Conservation (phyloP, 2,888 invertebrate genomes). For the Dasysyrphus tricinctus region DNA sequence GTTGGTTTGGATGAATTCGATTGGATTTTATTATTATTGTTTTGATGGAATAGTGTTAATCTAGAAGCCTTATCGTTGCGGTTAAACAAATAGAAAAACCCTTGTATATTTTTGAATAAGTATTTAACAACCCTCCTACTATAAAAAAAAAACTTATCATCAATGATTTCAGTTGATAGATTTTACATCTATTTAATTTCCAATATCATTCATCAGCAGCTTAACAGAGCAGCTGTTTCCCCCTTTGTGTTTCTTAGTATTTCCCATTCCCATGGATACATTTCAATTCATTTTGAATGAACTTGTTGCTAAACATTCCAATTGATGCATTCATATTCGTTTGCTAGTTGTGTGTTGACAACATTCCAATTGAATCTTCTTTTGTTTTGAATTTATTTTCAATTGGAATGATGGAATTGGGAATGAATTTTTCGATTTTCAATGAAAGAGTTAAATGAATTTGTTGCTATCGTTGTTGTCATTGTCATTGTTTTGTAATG, state of each 20-base stretch:
- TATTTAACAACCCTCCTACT: not conserved
- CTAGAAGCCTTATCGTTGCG: not conserved
- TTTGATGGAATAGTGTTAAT: not conserved
- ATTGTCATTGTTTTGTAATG: not conserved
- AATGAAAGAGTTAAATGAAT: not conserved
- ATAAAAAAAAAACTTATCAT: not conserved
- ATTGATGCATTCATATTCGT: not conserved
- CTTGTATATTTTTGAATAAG: not conserved
- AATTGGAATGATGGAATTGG: not conserved
- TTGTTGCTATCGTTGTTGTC: not conserved
- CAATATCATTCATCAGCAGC: not conserved
- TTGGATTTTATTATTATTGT: slow-evolving; percentile 40
- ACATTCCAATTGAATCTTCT: slow-evolving; percentile 15
- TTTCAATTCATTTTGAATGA: slow-evolving; percentile 56
- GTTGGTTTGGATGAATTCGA: slow-evolving; percentile 53
- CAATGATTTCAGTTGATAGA: too few relatives aligned
- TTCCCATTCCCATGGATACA: slow-evolving; percentile 29
- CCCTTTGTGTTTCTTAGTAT: not conserved
- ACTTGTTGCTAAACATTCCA: slow-evolving; percentile 54
- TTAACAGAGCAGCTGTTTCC: slow-evolving; percentile 30
- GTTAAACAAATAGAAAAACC: too few relatives aligned
- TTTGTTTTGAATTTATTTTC: slow-evolving; percentile 10
- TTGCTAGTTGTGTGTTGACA: too few relatives aligned
- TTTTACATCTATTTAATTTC: slow-evolving; percentile 1
- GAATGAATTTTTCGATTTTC: not conserved